Evolutionary conservation across 2,797 vertebrate genomes (phyloP).

Genomic region (Tympanoctomys barrerae): DNA sequence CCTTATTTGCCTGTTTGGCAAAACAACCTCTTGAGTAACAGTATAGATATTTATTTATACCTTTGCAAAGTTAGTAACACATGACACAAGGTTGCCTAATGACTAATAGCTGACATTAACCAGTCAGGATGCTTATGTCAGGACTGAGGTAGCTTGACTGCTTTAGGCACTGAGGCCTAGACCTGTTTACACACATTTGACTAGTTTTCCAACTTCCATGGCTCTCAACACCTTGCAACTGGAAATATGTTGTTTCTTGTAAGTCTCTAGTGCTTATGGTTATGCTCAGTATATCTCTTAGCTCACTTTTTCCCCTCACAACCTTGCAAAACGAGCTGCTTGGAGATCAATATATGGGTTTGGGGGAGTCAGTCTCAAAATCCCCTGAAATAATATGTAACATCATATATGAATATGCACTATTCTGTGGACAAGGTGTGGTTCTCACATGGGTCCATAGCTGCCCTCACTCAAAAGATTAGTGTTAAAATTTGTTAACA

Average conservation of each 20-base stretch:
- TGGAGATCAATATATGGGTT: background rate
- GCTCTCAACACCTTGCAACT: background rate
- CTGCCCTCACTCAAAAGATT: background rate
- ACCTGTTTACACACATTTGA: too few species aligned
- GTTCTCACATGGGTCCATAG: background rate
- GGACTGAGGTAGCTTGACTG: too few species aligned
- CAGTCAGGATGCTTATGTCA: too few species aligned
- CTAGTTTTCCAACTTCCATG: too few species aligned
- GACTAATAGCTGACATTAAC: too few species aligned
- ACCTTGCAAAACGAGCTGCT: background rate
- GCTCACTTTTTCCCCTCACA: background rate
- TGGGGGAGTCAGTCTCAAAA: background rate
- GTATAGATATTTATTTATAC: too few species aligned
- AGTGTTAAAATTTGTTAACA: slow-evolving; percentile 14
- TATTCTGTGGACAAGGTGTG: background rate
- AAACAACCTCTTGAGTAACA: too few species aligned
- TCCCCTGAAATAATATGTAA: background rate
- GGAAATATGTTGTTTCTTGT: background rate
- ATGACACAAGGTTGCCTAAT: too few species aligned
- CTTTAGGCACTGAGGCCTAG: too few species aligned
- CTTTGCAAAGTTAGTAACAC: too few species aligned
- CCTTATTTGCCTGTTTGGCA: too few species aligned
- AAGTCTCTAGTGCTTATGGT: background rate
- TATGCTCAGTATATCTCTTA: background rate
- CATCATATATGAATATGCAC: background rate